Evolutionary conservation across 2,888 invertebrate genomes (phyloP).

Genomic region (Metallyticus violacea): DNA sequence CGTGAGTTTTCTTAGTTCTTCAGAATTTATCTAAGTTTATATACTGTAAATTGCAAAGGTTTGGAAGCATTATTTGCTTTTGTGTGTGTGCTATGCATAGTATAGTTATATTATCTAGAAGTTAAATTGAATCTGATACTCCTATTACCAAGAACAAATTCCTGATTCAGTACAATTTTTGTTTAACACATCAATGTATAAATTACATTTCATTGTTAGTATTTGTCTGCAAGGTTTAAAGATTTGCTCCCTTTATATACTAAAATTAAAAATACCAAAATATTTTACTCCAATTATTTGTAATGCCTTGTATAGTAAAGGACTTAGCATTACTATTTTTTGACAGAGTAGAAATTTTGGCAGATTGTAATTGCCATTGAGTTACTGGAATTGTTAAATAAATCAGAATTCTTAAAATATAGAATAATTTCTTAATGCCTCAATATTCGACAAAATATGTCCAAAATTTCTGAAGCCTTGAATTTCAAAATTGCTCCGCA

Average conservation of each 20-base stretch:
- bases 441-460: too few species aligned
- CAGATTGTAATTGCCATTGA: not conserved
- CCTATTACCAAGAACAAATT: too few species aligned
- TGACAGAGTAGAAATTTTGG: not conserved
- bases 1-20: too few species aligned
- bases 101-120: not conserved
- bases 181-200: too few species aligned
- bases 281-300: not conserved
- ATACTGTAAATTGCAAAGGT: not conserved
- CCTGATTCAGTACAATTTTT: too few species aligned
- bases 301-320: constrained; percentile 31
- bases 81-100: not conserved
- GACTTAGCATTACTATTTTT: not conserved
- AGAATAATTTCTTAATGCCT: not conserved
- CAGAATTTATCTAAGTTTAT: too few species aligned
- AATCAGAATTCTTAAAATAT: not conserved
- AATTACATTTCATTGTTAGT: too few species aligned
- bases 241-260: not conserved
- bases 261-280: not conserved
- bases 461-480: too few species aligned
- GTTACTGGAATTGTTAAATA: not conserved
- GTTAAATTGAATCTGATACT: not conserved
- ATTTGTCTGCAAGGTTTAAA: too few species aligned
- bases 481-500: too few species aligned
- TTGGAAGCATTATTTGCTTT: not conserved